A percentile compares a stretch with the other conserved stretches of the same genome.
These are phyloP conservation scores for Drosophila varians DNA, from an alignment of 1,140 invertebrate species.

Conservation along the genomic window DNA sequence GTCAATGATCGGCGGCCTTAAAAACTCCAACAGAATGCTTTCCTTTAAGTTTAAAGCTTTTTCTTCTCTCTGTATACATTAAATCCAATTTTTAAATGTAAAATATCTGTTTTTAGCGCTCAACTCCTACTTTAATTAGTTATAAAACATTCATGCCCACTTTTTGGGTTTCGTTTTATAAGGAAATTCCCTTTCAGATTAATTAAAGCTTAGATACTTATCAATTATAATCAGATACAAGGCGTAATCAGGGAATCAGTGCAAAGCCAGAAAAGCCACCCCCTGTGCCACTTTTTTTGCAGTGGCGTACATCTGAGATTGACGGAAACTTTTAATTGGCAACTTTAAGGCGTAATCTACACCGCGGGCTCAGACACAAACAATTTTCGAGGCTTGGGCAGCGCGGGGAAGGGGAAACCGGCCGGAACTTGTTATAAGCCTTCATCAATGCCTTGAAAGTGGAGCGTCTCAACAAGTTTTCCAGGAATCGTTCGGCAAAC, in stretches of 20 bases:
- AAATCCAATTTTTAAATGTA: too few species aligned
- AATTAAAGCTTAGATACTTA: slow-evolving; percentile 52
- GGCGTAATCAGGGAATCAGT: slow-evolving; percentile 22
- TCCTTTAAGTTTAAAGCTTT: background rate
- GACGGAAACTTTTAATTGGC: slow-evolving; percentile 73
- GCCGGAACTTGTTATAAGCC: slow-evolving; percentile 54
- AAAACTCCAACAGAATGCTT: too few species aligned
- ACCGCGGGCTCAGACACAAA: slow-evolving; percentile 26
- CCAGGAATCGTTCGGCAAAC: slow-evolving; percentile 41
- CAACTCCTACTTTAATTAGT: too few species aligned
- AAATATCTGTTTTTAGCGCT: too few species aligned
- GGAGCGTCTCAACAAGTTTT: slow-evolving; percentile 62
- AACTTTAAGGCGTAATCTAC: slow-evolving; percentile 75
- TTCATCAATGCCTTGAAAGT: slow-evolving; percentile 65
- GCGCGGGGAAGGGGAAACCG: background rate
- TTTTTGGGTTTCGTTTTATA: too few species aligned
- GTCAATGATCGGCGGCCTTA: background rate
- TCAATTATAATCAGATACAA: slow-evolving; percentile 15
- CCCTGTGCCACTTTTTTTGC: background rate
- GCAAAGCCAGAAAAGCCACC: background rate
- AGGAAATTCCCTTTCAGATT: background rate
- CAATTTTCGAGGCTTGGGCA: slow-evolving; percentile 6
- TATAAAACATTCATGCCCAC: too few species aligned
- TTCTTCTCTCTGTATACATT: too few species aligned
- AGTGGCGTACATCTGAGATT: slow-evolving; percentile 23